These are phyloP conservation scores for Elachura formosa DNA, from an alignment of 2,113 vertebrate species.

Conservation along the genomic window DNA sequence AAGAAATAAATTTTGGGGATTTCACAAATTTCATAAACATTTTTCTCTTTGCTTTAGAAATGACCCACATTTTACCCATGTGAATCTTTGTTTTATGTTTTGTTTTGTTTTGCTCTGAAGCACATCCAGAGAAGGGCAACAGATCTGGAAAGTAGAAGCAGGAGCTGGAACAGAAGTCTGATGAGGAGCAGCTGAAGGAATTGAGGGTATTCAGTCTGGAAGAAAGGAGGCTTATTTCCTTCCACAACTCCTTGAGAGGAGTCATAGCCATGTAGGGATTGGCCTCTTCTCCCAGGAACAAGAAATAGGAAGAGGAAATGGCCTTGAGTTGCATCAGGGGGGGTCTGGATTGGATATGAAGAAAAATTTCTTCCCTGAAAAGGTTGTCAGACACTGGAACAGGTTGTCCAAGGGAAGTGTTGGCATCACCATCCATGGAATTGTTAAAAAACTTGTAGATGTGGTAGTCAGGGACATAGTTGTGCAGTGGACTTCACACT, in stretches of 20 bases:
- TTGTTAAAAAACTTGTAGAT: neutral
- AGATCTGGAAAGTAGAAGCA: neutral
- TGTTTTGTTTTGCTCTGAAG: neutral
- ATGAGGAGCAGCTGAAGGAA: neutral
- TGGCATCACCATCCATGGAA: neutral
- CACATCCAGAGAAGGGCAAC: neutral
- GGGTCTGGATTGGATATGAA: too few relatives aligned
- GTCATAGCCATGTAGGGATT: rapidly evolving
- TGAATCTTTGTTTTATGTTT: neutral
- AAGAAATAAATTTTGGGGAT: neutral
- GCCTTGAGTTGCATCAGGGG: neutral
- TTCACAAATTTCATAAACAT: neutral
- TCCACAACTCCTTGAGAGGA: neutral
- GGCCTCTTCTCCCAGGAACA: neutral
- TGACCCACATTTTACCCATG: neutral
- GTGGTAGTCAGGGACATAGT: neutral
- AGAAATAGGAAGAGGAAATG: neutral
- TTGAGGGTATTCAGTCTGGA: neutral
- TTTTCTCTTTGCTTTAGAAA: neutral
- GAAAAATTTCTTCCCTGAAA: neutral
- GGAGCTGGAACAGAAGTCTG: neutral
- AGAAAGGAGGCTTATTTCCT: neutral
- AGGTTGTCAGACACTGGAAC: neutral
- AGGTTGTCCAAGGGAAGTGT: neutral
- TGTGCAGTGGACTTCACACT: neutral